Percentiles rank a stretch among this genome's conserved stretches.
phyloP scores from a whole-genome alignment of 2,888 invertebrate genomes.

The Brachycybe producta region DNA sequence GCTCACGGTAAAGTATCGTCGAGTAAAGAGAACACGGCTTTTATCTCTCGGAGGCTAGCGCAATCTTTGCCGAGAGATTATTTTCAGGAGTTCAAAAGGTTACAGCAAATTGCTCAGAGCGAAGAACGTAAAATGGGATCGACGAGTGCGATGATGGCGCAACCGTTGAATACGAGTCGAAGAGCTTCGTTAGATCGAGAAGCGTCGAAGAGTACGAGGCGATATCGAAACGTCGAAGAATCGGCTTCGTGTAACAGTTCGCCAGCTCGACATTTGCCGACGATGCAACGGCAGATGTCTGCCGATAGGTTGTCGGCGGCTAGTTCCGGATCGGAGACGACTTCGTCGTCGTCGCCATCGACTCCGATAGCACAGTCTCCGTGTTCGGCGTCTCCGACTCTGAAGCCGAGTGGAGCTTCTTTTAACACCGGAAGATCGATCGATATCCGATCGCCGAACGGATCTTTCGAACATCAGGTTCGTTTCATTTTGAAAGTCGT shows the following conservation, averaged over 20 bases:
- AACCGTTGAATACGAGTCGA: no score
- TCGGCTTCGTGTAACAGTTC: not conserved
- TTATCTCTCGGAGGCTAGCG: slow-evolving; percentile 9
- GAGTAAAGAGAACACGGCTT: slow-evolving; percentile 3
- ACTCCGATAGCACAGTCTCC: slow-evolving; percentile 1
- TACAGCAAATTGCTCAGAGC: slow-evolving; percentile 9
- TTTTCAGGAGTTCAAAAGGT: slow-evolving; percentile 12
- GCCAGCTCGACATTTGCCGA: not conserved
- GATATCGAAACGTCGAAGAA: not conserved
- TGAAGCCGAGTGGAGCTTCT: not conserved
- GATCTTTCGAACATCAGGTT: no score
- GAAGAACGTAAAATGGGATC: not conserved
- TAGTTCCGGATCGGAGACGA: not conserved
- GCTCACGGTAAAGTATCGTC: not conserved
- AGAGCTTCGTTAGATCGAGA: not conserved
- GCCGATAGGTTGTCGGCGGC: not conserved
- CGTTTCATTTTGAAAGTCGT: no score
- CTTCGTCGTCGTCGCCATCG: slow-evolving; percentile 1
- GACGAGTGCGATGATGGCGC: not conserved
- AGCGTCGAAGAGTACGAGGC: no score
- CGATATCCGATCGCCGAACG: no score
- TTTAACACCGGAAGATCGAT: no score
- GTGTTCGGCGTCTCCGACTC: not conserved
- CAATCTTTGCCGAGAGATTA: slow-evolving; percentile 19
- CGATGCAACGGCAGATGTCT: not conserved